Evolutionary conservation across 2,888 invertebrate species (phyloP), one percentile per base, ranked within the genome.

Genomic region (Hyppa rectilinea): DNA sequence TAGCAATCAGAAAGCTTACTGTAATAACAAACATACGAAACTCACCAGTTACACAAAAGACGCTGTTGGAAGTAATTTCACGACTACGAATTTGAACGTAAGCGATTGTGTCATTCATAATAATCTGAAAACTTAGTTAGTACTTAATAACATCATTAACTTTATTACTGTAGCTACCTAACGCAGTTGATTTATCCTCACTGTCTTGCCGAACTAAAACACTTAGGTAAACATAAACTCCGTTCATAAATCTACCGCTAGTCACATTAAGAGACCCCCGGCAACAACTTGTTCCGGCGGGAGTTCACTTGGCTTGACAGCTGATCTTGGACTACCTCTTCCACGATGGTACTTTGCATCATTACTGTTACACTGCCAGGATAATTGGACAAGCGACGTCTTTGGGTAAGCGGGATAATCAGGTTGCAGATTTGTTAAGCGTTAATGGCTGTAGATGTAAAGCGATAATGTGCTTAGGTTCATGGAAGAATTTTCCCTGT

Each of bases 231-330:
- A 80, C 67, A 70, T 49, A 70, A 71, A 74, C 66, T 78, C 55
- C 7, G 71, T 71, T 60, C 73, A 74, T 73, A 82, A 79, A 84
- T 82, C 79, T 70, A 52, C 56, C 55, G 64, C 63, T 47, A 62
- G 75, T 84, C 77, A 80, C 62, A 73, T 77, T 80, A 77, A 59
- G 71, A 53, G 76, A 62, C 66, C 64, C 53, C 76, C 43, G 49
- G 17, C 70, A 47, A 56, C 49, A 59, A 59, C 60, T 69, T 40
- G 45, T 40, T 60, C 81, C 71, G 59, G 67, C 55, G 74, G 80
- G 76, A 59, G 52, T 50, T 63, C 43, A 29, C 63, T 69, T 84
- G 56, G 82, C 80, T 71, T 82, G 85, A 84, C 83, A 82, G 72
- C 58, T 82, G 80, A 82, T 78, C 73, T 81, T 61, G 65, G 59